Conservation (phyloP, 37 sponge, comb jelly and placozoan species). For the Lycopodina hypogea region DNA sequence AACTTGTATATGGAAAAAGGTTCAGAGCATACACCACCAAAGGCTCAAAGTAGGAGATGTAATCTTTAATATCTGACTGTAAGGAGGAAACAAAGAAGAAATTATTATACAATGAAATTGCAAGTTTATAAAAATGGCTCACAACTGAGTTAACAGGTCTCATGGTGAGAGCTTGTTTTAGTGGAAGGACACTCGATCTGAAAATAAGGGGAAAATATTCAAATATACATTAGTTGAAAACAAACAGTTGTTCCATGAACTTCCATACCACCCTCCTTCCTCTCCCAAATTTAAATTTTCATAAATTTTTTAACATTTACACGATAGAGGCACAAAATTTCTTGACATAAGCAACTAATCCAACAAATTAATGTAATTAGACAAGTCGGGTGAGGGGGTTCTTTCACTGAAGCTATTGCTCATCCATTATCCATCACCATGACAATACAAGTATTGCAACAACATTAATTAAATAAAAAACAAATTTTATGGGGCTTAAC, state of each 20-base stretch:
- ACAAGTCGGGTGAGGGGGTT: too few relatives aligned
- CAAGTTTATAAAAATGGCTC: background rate
- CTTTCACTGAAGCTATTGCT: too few relatives aligned
- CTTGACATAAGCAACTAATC: too few relatives aligned
- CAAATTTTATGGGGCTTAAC: too few relatives aligned
- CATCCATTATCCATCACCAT: too few relatives aligned
- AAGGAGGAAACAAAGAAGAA: background rate
- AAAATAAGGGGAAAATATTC: too few relatives aligned
- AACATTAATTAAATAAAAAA: too few relatives aligned
- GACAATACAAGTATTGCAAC: too few relatives aligned
- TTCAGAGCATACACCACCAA: slow-evolving; percentile 61
- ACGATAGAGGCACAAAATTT: too few relatives aligned
- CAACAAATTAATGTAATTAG: too few relatives aligned
- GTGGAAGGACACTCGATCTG: background rate
- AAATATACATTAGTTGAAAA: background rate
- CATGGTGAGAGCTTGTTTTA: slow-evolving; percentile 16
- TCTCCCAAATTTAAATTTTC: background rate
- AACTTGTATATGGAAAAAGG: slow-evolving; percentile 57
- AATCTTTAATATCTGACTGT: slow-evolving; percentile 72
- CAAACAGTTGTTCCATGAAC: background rate
- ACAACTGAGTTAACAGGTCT: slow-evolving; percentile 61
- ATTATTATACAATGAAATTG: background rate
- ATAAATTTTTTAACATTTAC: background rate
- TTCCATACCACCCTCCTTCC: background rate
- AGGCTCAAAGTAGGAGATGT: slow-evolving; percentile 77